phyloP scores from a whole-genome alignment of 2,797 vertebrate genomes.

The Catostomus latipinnis region DNA sequence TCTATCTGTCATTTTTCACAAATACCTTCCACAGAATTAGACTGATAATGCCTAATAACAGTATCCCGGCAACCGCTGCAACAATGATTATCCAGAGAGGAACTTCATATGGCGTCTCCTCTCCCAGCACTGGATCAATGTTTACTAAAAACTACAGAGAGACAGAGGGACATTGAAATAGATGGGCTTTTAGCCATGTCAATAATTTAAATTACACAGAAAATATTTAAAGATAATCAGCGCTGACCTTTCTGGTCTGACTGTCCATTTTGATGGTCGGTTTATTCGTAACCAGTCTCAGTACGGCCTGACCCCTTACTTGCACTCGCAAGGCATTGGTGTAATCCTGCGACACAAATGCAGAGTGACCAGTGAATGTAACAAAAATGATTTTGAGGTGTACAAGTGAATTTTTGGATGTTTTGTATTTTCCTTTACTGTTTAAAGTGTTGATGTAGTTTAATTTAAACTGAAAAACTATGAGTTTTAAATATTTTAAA shows the following conservation, averaged over 20 bases:
- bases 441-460: too few relatives aligned
- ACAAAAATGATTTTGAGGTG: too few relatives aligned
- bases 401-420: too few relatives aligned
- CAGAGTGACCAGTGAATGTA: not conserved
- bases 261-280: slow-evolving; percentile 86
- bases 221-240: not conserved
- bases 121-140: slow-evolving; percentile 83
- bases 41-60: slow-evolving; percentile 90
- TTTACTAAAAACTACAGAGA: slow-evolving; percentile 83
- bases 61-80: slow-evolving; percentile 84
- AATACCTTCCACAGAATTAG: slow-evolving; percentile 92
- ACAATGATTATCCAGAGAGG: slow-evolving; percentile 92
- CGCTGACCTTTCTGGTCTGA: slow-evolving; percentile 73
- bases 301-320: slow-evolving; percentile 81
- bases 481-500: too few relatives aligned
- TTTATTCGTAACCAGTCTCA: slow-evolving; percentile 84
- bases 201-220: not conserved
- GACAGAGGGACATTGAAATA: not conserved
- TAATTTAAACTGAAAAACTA: too few relatives aligned
- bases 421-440: too few relatives aligned
- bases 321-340: slow-evolving; percentile 77
- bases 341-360: slow-evolving; percentile 79
- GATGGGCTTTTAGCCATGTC: not conserved
- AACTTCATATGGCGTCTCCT: slow-evolving; percentile 82
- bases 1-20: not conserved